Base-by-base conservation (phyloP, 2,113 vertebrate genomes). In the Gnathonemus echidnorhynchus region DNA sequence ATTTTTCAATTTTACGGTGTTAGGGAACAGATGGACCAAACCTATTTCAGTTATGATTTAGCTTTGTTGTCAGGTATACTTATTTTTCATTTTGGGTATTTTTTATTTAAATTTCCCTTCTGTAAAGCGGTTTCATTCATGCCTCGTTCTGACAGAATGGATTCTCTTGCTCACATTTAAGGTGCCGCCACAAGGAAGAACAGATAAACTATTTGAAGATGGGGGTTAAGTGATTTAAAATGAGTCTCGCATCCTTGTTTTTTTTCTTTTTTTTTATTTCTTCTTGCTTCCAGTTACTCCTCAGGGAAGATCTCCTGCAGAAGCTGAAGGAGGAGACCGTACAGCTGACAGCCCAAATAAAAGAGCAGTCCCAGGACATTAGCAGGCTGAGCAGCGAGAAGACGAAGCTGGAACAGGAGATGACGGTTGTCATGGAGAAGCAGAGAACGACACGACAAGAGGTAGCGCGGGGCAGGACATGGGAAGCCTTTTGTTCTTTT, bases 351-450 rank as follows among this genome's bases (percentile, higher is more conserved):
- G 92, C 91, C 89, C 90, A 93, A 95, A 93, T 92, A 89, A 94
- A 94, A 91, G 90, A 94, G 89, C 86, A 53, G 24, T 91, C 94
- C 48, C 89, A 92, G 89, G 93, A 95, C 66, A 86, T 58, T 91
- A 93, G 90, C 24, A 93, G 91, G 90, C 92, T 93, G 39, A 92
- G 13, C 91, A 91, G 91, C 91, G 93, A 91, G 91, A 95, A 92
- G 89, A 93, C 94, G 49, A 56, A 92, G 92, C 92, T 93, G 90
- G 93, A 95, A 93, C 93, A 91, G 0, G 92, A 95, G 92, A 92
- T 96, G 93, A 74, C 90, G 90, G 84, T 92, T 74, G 88, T 94
- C 95, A 94, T 91, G 48, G 92, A 95, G 88, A 95, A 95, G 92
- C 89, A 92, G 70, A 90, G 89, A 92, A 89, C 89, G 80, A 91